These are phyloP conservation scores for Zaprionus capensis DNA, from an alignment of 1,140 invertebrate genomes.

Conservation along the genomic window DNA sequence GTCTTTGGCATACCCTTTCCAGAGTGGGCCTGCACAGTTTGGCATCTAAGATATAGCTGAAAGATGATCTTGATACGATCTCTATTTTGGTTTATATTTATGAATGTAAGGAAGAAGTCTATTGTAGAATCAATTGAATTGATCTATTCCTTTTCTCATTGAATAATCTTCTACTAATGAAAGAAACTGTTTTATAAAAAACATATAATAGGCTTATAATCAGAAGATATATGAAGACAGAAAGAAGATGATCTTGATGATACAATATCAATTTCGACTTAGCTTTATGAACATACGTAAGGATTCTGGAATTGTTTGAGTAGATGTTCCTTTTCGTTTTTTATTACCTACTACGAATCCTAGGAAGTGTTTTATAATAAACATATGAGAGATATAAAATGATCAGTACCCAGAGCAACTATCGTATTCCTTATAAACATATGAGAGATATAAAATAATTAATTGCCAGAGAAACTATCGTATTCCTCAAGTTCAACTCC, in stretches of 20 bases:
- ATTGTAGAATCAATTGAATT: too few species aligned
- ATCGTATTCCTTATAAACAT: not conserved
- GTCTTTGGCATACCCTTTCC: not conserved
- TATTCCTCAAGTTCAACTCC: not conserved
- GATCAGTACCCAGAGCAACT: not conserved
- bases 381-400: not conserved
- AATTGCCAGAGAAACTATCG: not conserved
- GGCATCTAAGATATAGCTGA: not conserved
- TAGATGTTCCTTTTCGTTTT: not conserved
- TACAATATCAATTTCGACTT: not conserved
- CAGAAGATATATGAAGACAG: too few species aligned
- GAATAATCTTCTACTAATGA: too few species aligned
- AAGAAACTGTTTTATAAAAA: too few species aligned
- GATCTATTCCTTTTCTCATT: too few species aligned
- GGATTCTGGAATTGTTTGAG: not conserved
- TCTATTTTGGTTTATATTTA: not conserved
- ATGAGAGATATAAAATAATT: not conserved
- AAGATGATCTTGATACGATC: not conserved
- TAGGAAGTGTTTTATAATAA: not conserved
- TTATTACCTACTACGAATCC: too few species aligned
- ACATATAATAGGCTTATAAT: too few species aligned
- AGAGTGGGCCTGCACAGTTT: accelerated
- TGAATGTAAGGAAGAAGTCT: too few species aligned
- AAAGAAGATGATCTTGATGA: not conserved
- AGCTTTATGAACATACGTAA: not conserved